A percentile compares a stretch with the other conserved stretches of the same genome.
These are phyloP conservation scores for Eulemur albifrons DNA, from an alignment of 2,797 vertebrate species.

Conservation along the genomic window DNA sequence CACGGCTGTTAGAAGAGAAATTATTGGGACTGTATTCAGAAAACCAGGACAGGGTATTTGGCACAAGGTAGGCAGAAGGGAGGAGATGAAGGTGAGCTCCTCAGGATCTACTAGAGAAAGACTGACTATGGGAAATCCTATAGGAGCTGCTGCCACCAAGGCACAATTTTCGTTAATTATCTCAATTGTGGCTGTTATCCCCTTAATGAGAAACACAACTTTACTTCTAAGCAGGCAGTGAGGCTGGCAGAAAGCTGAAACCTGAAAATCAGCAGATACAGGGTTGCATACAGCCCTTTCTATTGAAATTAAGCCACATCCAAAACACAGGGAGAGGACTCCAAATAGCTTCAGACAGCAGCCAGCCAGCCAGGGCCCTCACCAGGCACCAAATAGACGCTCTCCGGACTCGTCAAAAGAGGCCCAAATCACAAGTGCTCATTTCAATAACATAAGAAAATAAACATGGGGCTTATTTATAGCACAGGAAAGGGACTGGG, in stretches of 20 bases:
- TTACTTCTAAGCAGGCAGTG: slow-evolving; percentile 82
- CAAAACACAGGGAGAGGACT: slow-evolving; percentile 77
- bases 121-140: slow-evolving; percentile 73
- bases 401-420: slow-evolving; percentile 63
- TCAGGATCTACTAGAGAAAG: slow-evolving; percentile 66
- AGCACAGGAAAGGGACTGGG: slow-evolving; percentile 73
- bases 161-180: slow-evolving; percentile 81
- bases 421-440: slow-evolving; percentile 76
- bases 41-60: slow-evolving; percentile 66
- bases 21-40: slow-evolving; percentile 73
- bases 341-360: slow-evolving; percentile 81
- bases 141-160: slow-evolving; percentile 76
- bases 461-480: slow-evolving; percentile 81
- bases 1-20: slow-evolving; percentile 70
- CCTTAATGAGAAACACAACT: slow-evolving; percentile 86
- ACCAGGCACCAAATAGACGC: slow-evolving; percentile 71
- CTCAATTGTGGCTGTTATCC: slow-evolving; percentile 83
- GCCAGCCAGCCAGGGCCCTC: slow-evolving; percentile 61
- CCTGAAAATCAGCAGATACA: slow-evolving; percentile 86
- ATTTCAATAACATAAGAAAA: slow-evolving; percentile 80
- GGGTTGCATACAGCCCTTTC: slow-evolving; percentile 73
- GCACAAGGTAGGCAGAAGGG: slow-evolving; percentile 2
- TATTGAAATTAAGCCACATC: slow-evolving; percentile 82
- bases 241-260: slow-evolving; percentile 85
- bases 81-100: slow-evolving; percentile 44